Evolutionary conservation across 2,113 vertebrate species (phyloP).

Genomic region (Sapayoa aenigma): DNA sequence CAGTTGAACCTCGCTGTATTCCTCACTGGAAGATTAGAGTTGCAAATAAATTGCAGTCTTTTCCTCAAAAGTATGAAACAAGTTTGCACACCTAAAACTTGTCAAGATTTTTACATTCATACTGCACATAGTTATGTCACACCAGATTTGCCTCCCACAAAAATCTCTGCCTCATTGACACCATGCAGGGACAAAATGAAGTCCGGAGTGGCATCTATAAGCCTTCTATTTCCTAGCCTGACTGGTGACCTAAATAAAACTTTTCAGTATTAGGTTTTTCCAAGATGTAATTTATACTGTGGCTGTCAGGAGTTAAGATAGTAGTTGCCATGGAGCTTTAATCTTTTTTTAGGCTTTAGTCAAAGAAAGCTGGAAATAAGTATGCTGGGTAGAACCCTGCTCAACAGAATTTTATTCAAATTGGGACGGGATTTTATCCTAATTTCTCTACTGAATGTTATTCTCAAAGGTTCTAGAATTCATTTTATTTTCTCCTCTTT

Average conservation of each 20-base stretch:
- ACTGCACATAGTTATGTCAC: not conserved
- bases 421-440: constrained; percentile 17
- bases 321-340: constrained; percentile 67
- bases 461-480: not conserved
- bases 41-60: not conserved
- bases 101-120: not conserved
- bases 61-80: not conserved
- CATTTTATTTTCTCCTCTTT: not conserved
- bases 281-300: constrained; percentile 54
- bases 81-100: not conserved
- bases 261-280: constrained; percentile 53
- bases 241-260: constrained; percentile 61
- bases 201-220: not conserved
- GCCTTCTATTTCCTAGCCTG: not conserved
- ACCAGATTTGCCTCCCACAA: not conserved
- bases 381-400: constrained; percentile 34
- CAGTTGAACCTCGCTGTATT: not conserved
- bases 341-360: constrained; percentile 66
- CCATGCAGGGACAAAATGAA: not conserved
- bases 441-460: not conserved
- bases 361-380: constrained; percentile 47
- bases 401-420: constrained; percentile 45
- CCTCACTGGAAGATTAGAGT: not conserved
- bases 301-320: constrained; percentile 60
- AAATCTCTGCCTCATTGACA: not conserved